A percentile compares a stretch with the other conserved stretches of the same genome.
Evolutionary conservation across 2,113 vertebrate species (phyloP).

Genomic region (Psittacula cyanocephala): DNA sequence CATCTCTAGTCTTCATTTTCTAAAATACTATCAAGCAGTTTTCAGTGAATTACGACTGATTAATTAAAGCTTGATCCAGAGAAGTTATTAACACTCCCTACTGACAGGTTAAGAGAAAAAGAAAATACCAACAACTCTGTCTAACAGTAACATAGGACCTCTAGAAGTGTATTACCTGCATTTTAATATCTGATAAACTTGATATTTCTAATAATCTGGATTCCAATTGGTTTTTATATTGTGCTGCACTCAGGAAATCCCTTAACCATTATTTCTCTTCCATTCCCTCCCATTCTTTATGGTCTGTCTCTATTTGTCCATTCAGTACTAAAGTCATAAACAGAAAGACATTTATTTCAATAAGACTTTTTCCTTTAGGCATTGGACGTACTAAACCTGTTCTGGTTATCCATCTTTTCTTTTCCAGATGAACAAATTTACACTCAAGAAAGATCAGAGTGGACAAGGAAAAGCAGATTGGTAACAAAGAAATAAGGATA

Average conservation of each 20-base stretch:
- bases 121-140: not conserved
- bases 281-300: not conserved
- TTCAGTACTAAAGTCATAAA: not conserved
- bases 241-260: not conserved
- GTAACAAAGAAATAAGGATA: not conserved
- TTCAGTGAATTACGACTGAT: not conserved
- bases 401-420: not conserved
- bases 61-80: not conserved
- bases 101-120: not conserved
- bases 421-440: not conserved
- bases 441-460: not conserved
- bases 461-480: not conserved
- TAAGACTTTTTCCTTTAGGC: not conserved
- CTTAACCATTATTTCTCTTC: not conserved
- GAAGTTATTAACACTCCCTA: not conserved
- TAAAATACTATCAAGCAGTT: not conserved
- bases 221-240: not conserved
- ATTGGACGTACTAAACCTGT: not conserved
- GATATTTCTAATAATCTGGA: not conserved
- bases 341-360: not conserved
- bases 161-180: not conserved
- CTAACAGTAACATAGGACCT: not conserved
- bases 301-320: not conserved
- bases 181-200: not conserved
- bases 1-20: not conserved